A percentile compares a stretch with the other conserved stretches of the same genome.
Conservation (phyloP, 2,113 vertebrate species). For the Rhinolophus sinicus region DNA sequence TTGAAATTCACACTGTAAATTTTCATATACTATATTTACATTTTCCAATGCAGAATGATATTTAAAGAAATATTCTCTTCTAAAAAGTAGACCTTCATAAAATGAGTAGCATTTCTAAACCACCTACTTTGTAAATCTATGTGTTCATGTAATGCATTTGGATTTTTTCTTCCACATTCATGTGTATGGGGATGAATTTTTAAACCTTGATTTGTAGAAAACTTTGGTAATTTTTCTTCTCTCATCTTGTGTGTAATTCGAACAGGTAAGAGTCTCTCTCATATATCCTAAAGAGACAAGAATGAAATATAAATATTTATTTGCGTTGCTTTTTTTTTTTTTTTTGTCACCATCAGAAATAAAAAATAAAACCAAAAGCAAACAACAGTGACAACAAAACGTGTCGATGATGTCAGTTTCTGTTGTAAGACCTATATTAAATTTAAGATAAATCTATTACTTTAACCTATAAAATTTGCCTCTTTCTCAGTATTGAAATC, state of each 20-base stretch:
- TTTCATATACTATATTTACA: not conserved
- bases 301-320: not conserved
- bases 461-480: not conserved
- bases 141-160: not conserved
- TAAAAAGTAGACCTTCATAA: not conserved
- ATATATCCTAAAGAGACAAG: not conserved
- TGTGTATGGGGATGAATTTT: not conserved
- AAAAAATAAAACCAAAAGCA: not conserved
- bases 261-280: not conserved
- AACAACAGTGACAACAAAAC: not conserved
- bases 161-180: not conserved
- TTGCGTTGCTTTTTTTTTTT: not conserved
- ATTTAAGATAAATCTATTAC: not conserved
- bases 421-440: not conserved
- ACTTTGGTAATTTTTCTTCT: not conserved
- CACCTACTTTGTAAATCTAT: not conserved
- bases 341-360: not conserved
- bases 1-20: not conserved
- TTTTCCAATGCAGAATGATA: not conserved
- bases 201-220: conserved; percentile 2
- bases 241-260: not conserved
- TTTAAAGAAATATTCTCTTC: not conserved
- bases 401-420: not conserved
- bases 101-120: not conserved
- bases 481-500: not conserved